Percentiles rank a stretch among this genome's conserved stretches.
phyloP scores from a whole-genome alignment of 2,797 vertebrate species.

The Spea hammondii region DNA sequence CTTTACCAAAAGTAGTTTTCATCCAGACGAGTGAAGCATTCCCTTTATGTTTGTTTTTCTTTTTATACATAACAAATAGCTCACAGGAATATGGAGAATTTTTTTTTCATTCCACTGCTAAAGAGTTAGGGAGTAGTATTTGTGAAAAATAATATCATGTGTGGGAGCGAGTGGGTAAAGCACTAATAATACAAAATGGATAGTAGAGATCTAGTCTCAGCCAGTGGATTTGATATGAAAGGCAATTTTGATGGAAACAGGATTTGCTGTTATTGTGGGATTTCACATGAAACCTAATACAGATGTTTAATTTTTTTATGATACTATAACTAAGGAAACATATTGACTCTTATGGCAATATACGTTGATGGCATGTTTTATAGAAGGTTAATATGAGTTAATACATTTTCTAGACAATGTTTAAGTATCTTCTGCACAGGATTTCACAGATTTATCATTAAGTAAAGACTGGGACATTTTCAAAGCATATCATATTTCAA shows the following conservation, averaged over 20 bases:
- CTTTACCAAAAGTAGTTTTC: conserved; percentile 20
- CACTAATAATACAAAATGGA: not conserved
- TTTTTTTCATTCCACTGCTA: not conserved
- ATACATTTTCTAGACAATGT: too few species aligned
- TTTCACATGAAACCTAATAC: too few species aligned
- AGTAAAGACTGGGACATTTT: too few species aligned
- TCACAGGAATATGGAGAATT: not conserved
- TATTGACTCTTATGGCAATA: too few species aligned
- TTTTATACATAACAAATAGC: conserved; percentile 10
- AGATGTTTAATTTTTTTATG: too few species aligned
- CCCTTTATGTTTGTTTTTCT: conserved; percentile 2
- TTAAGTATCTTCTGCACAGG: too few species aligned
- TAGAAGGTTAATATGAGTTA: too few species aligned
- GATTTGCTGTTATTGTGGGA: too few species aligned
- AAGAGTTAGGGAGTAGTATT: not conserved
- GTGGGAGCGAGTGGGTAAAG: not conserved
- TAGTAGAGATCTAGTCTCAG: not conserved
- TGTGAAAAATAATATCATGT: not conserved
- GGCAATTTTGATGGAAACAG: not conserved
- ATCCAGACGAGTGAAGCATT: conserved; percentile 10
- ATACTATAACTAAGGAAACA: too few species aligned
- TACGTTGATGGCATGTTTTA: too few species aligned
- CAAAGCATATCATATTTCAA: too few species aligned
- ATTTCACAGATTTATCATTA: too few species aligned
- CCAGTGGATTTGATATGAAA: not conserved